Base-by-base conservation (phyloP, 1,140 invertebrate genomes). In the Diabrotica virgifera region DNA sequence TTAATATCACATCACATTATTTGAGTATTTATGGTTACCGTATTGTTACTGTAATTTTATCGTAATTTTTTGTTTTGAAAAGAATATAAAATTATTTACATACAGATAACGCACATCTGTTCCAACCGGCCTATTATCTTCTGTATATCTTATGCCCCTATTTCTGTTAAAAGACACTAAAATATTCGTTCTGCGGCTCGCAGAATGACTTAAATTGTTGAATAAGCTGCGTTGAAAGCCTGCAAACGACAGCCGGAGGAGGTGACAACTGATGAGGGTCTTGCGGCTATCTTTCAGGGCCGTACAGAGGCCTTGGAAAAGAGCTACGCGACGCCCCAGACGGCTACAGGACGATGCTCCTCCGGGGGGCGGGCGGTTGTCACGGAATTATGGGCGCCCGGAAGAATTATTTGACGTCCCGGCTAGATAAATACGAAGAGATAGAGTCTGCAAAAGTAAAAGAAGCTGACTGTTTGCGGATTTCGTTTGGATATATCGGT, bases 211-310 rank as follows among this genome's bases (percentile, higher is more conserved):
- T 52, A 52, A 52, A 60, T 38, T 60, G 59, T 60, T 51, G 46
- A 60, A 60, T 60, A 52, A 52, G 59, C 59, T 60, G 36, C 11
- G 59, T 60, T 51, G 59, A 60, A 60, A 60, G 59, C 59, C 35
- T 60, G 59, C 59, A 60, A 60, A 60, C 59, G 59, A 60, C 59
- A 60, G 46, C 59, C n/a, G 46, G 36, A 52, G 59, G 36, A 52
- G 40, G 59, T 60, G 59, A 60, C 59, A 60, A 60, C 13, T 60
- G 59, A 60, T 60, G 59, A 60, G 59, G 59, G 59, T 60, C 59
- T 51, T 60, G 13, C 53, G 61, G 61, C 35, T 38, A 53, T 24
- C 56, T 46, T 46, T 46, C n/a, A n/a, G 40, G 40, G n/a, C 40
- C 40, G 8, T 46, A 46, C n/a, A 46, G 40, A 46, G 40, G 24